phyloP scores from a whole-genome alignment of 2,888 invertebrate genomes.

The Macaria liturata region DNA sequence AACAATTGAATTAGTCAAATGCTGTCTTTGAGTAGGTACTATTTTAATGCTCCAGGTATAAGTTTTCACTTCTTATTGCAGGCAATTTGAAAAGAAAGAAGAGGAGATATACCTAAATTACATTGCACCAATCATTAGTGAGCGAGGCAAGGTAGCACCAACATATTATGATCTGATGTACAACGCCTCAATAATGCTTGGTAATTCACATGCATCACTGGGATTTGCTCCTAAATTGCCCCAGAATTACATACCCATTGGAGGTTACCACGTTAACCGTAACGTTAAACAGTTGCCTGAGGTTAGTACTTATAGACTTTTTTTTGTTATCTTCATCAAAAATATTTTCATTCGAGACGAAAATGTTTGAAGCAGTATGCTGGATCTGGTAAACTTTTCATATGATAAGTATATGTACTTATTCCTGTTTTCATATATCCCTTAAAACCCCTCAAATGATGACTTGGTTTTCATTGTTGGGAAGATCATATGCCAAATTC shows the following conservation, averaged over 20 bases:
- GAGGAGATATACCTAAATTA: conserved; percentile 19
- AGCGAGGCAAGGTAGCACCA: conserved; percentile 43
- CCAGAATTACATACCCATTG: conserved; percentile 52
- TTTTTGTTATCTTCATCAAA: too few relatives aligned
- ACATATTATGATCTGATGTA: conserved; percentile 43
- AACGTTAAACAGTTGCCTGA: conserved; percentile 51
- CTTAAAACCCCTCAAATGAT: too few relatives aligned
- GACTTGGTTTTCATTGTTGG: too few relatives aligned
- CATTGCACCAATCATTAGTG: conserved; percentile 27
- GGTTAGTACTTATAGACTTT: conserved; percentile 36
- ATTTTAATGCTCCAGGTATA: too few relatives aligned
- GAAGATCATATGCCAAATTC: too few relatives aligned
- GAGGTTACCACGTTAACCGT: conserved; percentile 59
- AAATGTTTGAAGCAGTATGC: too few relatives aligned
- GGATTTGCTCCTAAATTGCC: conserved; percentile 52
- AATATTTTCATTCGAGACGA: too few relatives aligned
- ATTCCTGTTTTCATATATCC: too few relatives aligned
- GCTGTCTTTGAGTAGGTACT: too few relatives aligned
- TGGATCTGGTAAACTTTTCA: too few relatives aligned
- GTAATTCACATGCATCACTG: conserved; percentile 55
- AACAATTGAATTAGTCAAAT: too few relatives aligned
- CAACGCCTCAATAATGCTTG: conserved; percentile 56
- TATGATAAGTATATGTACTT: too few relatives aligned
- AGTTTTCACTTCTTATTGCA: conserved; percentile 13
- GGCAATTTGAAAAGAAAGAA: conserved; percentile 20